Evolutionary conservation across 2,113 vertebrate species (phyloP).

Genomic region (Phalacrocorax brasilianus): DNA sequence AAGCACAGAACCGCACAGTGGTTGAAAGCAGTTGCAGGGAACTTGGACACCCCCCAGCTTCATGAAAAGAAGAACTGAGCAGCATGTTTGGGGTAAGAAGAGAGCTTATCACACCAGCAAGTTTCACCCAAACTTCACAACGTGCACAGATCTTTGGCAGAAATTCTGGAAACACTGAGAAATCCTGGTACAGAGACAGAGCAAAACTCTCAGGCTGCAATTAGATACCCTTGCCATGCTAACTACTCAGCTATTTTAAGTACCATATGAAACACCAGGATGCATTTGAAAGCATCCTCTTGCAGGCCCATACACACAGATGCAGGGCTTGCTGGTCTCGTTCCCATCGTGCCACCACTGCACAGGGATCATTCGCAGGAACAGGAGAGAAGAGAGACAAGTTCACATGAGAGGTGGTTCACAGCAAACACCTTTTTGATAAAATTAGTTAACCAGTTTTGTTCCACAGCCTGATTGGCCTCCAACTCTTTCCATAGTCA

Average conservation of each 20-base stretch:
- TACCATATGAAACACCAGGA: background rate
- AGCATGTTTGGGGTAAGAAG: background rate
- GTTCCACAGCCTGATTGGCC: background rate
- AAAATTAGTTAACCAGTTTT: background rate
- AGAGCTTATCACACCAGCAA: background rate
- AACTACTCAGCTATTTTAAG: background rate
- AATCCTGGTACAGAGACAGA: background rate
- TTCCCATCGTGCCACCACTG: background rate
- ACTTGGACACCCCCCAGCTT: background rate
- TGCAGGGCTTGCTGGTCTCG: background rate
- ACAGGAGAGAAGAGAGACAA: too few relatives aligned
- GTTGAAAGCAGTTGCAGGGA: background rate
- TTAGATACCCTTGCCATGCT: background rate
- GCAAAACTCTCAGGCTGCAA: background rate
- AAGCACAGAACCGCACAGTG: conserved; percentile 24
- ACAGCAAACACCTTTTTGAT: background rate
- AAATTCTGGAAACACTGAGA: background rate
- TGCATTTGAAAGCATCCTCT: background rate
- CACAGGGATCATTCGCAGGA: fast-evolving
- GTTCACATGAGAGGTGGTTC: background rate
- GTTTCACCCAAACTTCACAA: background rate
- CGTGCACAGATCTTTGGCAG: background rate
- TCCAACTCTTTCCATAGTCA: background rate
- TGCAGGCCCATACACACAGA: background rate
- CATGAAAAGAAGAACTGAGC: background rate